Conservation (phyloP, 2,888 invertebrate genomes). For the Heteromyza rotundicornis region DNA sequence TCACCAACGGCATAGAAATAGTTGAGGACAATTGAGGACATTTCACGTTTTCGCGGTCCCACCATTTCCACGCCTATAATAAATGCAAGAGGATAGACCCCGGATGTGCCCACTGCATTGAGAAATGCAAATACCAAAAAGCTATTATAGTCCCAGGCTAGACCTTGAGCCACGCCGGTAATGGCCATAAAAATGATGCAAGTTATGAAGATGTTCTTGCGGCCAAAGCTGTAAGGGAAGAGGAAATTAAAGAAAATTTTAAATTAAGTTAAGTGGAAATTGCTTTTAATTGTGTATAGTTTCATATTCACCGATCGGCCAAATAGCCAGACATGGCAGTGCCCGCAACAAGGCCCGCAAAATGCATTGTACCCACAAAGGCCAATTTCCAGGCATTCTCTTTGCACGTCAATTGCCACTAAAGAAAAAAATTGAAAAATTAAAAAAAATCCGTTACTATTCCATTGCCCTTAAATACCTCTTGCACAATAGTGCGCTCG, state of each 20-base stretch:
- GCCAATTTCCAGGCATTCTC: constrained; percentile 70
- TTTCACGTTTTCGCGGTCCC: constrained; percentile 68
- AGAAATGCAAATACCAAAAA: constrained; percentile 66
- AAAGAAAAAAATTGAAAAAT: too few species aligned
- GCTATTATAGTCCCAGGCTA: constrained; percentile 65
- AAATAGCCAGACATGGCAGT: constrained; percentile 68
- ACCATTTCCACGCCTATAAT: constrained; percentile 72
- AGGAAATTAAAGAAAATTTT: neutral
- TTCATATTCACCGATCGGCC: constrained; percentile 66
- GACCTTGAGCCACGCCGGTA: constrained; percentile 66
- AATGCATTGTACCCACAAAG: constrained; percentile 69
- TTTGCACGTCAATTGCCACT: constrained; percentile 69
- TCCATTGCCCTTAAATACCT: constrained; percentile 64
- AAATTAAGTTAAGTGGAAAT: neutral
- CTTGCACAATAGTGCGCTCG: constrained; percentile 67
- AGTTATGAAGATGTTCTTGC: constrained; percentile 67
- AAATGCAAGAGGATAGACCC: constrained; percentile 69
- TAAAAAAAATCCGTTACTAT: too few species aligned
- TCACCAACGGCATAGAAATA: constrained; percentile 73
- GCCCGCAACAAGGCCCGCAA: constrained; percentile 69
- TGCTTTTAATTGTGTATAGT: neutral
- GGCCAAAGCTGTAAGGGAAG: constrained; percentile 64
- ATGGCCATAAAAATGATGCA: constrained; percentile 67
- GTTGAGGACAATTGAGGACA: constrained; percentile 69
- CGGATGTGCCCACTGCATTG: constrained; percentile 69